Evolutionary conservation across 2,113 vertebrate genomes (phyloP).

Genomic region (Nothocercus nigrocapillus): DNA sequence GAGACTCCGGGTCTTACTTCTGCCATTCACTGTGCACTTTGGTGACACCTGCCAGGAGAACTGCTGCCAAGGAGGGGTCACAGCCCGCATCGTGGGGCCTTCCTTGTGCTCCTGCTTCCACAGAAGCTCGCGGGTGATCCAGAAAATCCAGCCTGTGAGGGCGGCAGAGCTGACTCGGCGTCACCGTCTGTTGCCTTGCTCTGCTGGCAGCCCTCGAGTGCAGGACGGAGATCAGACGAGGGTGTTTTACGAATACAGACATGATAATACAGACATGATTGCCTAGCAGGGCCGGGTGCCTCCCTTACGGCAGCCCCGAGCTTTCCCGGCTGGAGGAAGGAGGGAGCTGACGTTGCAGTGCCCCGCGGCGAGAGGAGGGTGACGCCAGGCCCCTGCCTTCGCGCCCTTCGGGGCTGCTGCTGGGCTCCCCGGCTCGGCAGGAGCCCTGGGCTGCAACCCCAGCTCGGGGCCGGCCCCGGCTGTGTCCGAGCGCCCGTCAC

Average conservation of each 20-base stretch:
- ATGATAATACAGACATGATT: not conserved
- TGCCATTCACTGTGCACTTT: too few species aligned
- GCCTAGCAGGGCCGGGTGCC: not conserved
- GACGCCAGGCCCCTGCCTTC: not conserved
- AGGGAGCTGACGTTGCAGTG: not conserved
- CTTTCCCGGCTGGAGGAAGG: conserved; percentile 2
- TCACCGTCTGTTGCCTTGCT: not conserved
- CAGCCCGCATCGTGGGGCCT: not conserved
- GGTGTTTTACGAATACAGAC: not conserved
- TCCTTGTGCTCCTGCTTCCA: not conserved
- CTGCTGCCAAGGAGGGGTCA: not conserved
- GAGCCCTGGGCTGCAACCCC: not conserved
- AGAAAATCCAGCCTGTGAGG: not conserved
- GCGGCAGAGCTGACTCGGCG: conserved; percentile 18
- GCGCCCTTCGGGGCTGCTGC: not conserved
- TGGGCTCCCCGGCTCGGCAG: too few species aligned
- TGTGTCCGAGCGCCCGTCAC: not conserved
- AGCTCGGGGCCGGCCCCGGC: not conserved
- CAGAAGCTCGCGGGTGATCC: not conserved
- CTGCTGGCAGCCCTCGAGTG: conserved; percentile 11
- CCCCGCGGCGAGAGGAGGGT: not conserved
- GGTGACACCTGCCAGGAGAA: not conserved
- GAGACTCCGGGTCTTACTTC: fast-evolving
- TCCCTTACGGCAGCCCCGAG: conserved; percentile 16
- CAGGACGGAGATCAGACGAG: not conserved